Conservation (phyloP, 2,797 vertebrate genomes). For the Tapirus indicus region DNA sequence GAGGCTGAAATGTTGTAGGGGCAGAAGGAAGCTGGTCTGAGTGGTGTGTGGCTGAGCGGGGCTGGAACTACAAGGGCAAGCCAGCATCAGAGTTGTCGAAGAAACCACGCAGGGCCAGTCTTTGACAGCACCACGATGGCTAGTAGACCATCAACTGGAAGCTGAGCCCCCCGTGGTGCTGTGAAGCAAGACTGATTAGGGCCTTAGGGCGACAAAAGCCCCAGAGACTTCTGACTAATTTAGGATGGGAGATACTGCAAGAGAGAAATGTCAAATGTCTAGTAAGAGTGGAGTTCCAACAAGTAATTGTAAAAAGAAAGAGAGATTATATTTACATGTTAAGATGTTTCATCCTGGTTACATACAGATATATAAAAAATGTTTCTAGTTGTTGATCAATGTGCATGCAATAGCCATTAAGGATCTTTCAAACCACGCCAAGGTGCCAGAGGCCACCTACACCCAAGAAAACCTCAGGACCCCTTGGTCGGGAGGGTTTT, state of each 20-base stretch:
- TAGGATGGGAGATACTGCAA: background rate
- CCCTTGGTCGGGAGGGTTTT: background rate
- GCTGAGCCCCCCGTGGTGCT: accelerated
- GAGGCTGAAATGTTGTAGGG: background rate
- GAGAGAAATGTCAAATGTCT: background rate
- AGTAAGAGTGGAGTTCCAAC: background rate
- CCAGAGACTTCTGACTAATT: background rate
- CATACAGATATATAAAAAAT: background rate
- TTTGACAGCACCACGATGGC: too few relatives aligned
- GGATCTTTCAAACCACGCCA: background rate
- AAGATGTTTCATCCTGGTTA: background rate
- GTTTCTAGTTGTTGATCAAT: background rate
- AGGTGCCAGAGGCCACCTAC: background rate
- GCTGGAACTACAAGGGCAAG: background rate
- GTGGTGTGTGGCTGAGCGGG: background rate
- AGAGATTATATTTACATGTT: background rate
- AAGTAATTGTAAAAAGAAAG: background rate
- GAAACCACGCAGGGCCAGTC: background rate
- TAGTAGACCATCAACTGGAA: background rate
- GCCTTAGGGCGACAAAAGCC: background rate
- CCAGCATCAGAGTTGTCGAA: background rate
- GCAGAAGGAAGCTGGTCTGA: background rate
- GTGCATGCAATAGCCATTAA: background rate
- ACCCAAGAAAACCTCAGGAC: background rate
- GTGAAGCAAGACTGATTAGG: background rate